These are phyloP conservation scores for Coluber constrictor DNA, from an alignment of 2,797 vertebrate genomes.

Conservation along the genomic window DNA sequence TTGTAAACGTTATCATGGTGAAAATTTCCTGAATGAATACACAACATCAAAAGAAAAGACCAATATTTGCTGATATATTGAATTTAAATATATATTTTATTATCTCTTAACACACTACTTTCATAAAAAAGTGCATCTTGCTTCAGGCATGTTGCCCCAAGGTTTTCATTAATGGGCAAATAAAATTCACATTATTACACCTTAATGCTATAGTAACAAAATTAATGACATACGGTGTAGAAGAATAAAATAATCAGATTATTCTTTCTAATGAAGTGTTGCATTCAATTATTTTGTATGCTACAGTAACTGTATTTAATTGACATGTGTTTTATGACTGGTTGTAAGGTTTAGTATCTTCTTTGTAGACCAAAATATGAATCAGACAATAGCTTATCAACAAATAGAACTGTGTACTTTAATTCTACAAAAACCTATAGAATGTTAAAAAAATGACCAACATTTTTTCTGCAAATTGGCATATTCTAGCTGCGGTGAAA, in stretches of 20 bases:
- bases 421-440: not conserved
- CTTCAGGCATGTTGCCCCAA: conserved; percentile 38
- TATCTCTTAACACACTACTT: conserved; percentile 40
- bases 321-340: not conserved
- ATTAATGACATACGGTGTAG: not conserved
- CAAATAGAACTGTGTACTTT: not conserved
- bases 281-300: conserved; percentile 3
- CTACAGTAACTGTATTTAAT: not conserved
- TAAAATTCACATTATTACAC: conserved; percentile 38
- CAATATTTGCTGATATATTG: conserved; percentile 11
- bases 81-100: conserved; percentile 20
- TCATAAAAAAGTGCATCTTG: conserved; percentile 26
- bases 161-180: conserved; percentile 48
- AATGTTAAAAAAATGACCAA: not conserved
- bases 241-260: not conserved
- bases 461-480: not conserved
- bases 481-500: not conserved
- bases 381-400: not conserved
- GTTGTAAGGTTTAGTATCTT: not conserved
- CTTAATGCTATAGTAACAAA: not conserved
- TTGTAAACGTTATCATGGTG: rapidly evolving
- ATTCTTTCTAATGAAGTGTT: not conserved
- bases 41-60: not conserved
- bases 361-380: not conserved
- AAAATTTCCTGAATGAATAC: not conserved